phyloP scores from a whole-genome alignment of 1,140 invertebrate genomes.

The Drosophila mojavensis region DNA sequence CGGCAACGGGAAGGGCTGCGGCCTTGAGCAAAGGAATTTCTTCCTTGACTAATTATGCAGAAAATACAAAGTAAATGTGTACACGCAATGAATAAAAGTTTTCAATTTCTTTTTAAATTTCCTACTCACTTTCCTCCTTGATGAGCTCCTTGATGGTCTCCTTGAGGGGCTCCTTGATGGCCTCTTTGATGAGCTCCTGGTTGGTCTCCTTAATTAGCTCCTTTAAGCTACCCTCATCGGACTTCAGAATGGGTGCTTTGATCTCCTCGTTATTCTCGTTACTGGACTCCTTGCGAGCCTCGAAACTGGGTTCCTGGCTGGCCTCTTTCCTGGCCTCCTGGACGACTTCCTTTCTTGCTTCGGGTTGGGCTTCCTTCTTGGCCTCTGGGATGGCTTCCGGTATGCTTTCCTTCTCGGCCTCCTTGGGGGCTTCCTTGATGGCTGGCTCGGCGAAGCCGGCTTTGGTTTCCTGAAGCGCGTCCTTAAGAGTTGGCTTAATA shows the following conservation, averaged over 20 bases:
- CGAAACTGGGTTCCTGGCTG: constrained; percentile 2
- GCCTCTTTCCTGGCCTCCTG: constrained; percentile 16
- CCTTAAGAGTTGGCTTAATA: constrained; percentile 15
- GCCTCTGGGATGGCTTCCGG: background rate
- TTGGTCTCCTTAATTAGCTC: constrained; percentile 4
- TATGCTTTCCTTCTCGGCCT: constrained; percentile 33
- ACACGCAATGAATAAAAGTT: too few relatives aligned
- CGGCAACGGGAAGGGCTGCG: constrained; percentile 16
- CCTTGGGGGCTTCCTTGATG: constrained; percentile 28
- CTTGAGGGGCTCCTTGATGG: constrained; percentile 20
- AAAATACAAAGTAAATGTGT: background rate
- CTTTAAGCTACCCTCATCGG: background rate
- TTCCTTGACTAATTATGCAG: background rate
- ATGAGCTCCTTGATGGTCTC: constrained; percentile 35
- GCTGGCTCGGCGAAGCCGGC: constrained; percentile 1
- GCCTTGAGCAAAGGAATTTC: constrained; percentile 40
- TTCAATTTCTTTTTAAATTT: background rate
- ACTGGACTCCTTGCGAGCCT: constrained; percentile 12
- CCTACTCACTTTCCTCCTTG: constrained; percentile 48
- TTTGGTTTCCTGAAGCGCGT: constrained; percentile 12
- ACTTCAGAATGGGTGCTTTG: background rate
- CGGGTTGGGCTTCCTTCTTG: background rate
- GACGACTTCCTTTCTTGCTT: constrained; percentile 14
- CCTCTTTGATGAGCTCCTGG: background rate
- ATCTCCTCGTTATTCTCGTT: constrained; percentile 16